Evolutionary conservation across 1,140 invertebrate genomes (phyloP).

Genomic region (Lepeophtheirus salmonis): DNA sequence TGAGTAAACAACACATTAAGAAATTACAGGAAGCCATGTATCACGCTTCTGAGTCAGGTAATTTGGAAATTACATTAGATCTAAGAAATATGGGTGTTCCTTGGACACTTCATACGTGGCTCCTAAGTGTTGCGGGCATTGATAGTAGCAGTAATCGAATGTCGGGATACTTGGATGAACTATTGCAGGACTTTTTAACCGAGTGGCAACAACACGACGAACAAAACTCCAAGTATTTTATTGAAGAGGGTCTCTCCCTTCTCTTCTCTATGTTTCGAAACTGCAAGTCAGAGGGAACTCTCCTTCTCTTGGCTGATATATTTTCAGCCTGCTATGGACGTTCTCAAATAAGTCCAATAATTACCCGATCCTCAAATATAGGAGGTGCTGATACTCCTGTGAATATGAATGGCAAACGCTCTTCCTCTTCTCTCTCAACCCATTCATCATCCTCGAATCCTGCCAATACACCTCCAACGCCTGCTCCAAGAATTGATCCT

Average conservation of each 20-base stretch:
- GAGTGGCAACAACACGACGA: constrained; percentile 62
- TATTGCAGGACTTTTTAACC: constrained; percentile 71
- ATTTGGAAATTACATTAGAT: constrained; percentile 67
- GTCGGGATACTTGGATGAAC: constrained; percentile 66
- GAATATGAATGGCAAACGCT: constrained; percentile 49
- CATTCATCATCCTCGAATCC: constrained; percentile 3
- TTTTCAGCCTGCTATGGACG: constrained; percentile 71
- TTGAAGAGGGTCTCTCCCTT: constrained; percentile 67
- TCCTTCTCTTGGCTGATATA: constrained; percentile 62
- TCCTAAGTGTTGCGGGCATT: constrained; percentile 48
- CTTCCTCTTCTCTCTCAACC: constrained; percentile 51
- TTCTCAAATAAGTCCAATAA: constrained; percentile 58
- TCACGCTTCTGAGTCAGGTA: constrained; percentile 68
- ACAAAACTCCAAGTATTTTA: constrained; percentile 40
- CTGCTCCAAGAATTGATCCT: constrained; percentile 51
- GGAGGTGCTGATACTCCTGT: background rate
- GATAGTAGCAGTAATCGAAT: constrained; percentile 47
- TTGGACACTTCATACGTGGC: constrained; percentile 79
- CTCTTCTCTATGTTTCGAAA: constrained; percentile 73
- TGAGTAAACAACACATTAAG: constrained; percentile 62
- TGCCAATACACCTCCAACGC: background rate
- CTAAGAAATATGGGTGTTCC: constrained; percentile 57
- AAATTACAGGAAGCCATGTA: constrained; percentile 78
- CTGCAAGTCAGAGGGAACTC: constrained; percentile 75
- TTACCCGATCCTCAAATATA: constrained; percentile 3